Conservation (phyloP, 2,797 vertebrate genomes). For the Coranthus polyacanthus region DNA sequence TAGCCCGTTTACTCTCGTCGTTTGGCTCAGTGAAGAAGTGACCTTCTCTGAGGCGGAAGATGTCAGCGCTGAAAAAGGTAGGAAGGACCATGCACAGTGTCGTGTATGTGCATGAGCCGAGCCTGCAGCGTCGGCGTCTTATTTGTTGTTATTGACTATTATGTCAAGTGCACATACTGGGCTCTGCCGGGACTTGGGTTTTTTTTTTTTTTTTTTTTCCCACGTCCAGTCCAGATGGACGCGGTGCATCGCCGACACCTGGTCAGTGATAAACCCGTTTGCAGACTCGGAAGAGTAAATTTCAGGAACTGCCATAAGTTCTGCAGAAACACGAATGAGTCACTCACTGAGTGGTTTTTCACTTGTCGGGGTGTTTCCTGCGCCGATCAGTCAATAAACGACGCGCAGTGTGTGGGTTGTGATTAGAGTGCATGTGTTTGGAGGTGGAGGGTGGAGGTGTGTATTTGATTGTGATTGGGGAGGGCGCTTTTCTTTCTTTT, state of each 20-base stretch:
- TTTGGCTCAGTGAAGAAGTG: slow-evolving; percentile 57
- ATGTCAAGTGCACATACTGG: slow-evolving; percentile 25
- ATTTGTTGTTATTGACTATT: slow-evolving; percentile 16
- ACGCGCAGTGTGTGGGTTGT: slow-evolving; percentile 40
- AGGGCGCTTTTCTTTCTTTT: background rate
- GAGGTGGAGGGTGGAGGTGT: slow-evolving; percentile 10
- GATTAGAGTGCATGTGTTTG: slow-evolving; percentile 29
- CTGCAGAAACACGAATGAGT: slow-evolving; percentile 48
- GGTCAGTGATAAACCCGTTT: background rate
- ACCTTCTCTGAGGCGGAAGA: slow-evolving; percentile 74
- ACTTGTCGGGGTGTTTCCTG: slow-evolving; percentile 23
- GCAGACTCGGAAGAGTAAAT: slow-evolving; percentile 7
- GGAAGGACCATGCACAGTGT: slow-evolving; percentile 5
- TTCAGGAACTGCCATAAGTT: slow-evolving; percentile 57
- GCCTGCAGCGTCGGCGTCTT: slow-evolving; percentile 11
- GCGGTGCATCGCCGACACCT: slow-evolving; percentile 27
- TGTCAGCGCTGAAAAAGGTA: slow-evolving; percentile 83
- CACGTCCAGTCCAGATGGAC: background rate
- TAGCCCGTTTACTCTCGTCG: slow-evolving; percentile 44
- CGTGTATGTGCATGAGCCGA: slow-evolving; percentile 36
- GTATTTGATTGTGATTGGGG: background rate
- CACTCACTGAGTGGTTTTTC: slow-evolving; percentile 24
- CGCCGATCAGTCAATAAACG: slow-evolving; percentile 39
- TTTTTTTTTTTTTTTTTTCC: background rate
- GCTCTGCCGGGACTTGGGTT: slow-evolving; percentile 15